These are phyloP conservation scores for Larimichthys crocea DNA, from an alignment of 2,113 vertebrate species.

Conservation along the genomic window DNA sequence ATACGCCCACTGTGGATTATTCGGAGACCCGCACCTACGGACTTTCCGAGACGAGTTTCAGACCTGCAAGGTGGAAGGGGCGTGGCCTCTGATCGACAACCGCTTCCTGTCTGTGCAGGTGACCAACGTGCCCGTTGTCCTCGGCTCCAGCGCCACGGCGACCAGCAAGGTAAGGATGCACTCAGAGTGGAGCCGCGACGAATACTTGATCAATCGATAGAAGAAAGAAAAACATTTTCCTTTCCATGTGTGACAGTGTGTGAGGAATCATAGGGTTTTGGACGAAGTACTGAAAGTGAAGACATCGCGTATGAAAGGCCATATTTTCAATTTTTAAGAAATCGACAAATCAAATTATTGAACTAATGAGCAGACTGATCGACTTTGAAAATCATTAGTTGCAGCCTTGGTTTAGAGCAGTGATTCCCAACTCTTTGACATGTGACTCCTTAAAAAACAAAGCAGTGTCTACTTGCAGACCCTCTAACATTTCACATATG, in stretches of 20 bases:
- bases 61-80: conserved; percentile 89
- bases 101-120: conserved; percentile 88
- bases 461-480: neutral
- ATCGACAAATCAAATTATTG: neutral
- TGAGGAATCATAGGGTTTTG: neutral
- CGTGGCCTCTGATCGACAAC: conserved; percentile 89
- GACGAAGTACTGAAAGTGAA: too few species aligned
- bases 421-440: too few species aligned
- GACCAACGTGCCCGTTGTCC: conserved; percentile 88
- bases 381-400: neutral
- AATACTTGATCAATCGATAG: neutral
- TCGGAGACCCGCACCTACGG: conserved; percentile 88
- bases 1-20: conserved; percentile 89
- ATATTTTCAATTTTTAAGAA: neutral
- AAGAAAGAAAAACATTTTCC: neutral
- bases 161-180: conserved; percentile 85
- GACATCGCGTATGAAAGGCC: neutral
- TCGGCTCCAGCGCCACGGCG: conserved; percentile 87
- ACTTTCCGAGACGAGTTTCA: conserved; percentile 89
- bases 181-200: neutral
- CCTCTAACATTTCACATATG: neutral
- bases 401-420: neutral
- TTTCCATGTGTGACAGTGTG: neutral
- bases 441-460: neutral
- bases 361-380: neutral